These are phyloP conservation scores for Hipparchia sbordonii DNA, from an alignment of 2,888 invertebrate species.

Conservation along the genomic window DNA sequence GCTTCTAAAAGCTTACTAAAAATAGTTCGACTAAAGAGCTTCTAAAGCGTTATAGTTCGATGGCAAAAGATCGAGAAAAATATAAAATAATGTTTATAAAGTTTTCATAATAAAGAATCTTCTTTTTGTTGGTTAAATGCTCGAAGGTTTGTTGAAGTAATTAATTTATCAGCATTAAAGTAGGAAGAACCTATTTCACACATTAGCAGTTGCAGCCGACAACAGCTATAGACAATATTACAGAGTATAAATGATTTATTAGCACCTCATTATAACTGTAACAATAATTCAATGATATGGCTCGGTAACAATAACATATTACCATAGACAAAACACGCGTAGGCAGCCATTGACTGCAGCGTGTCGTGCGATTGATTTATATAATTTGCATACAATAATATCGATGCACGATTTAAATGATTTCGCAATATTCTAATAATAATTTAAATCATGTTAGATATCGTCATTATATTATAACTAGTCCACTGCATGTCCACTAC, in stretches of 20 bases:
- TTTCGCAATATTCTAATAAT: not conserved
- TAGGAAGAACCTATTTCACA: too few species aligned
- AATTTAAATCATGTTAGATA: not conserved
- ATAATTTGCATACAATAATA: conserved; percentile 20
- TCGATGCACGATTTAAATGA: conserved; percentile 3
- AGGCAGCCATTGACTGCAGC: conserved; percentile 6
- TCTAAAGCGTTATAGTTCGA: too few species aligned
- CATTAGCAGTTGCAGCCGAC: not conserved
- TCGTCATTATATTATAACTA: not conserved
- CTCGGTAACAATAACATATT: conserved; percentile 14
- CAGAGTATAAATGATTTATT: conserved; percentile 3
- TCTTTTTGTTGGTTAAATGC: too few species aligned
- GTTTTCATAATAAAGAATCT: too few species aligned
- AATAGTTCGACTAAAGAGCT: too few species aligned
- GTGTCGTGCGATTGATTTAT: conserved; percentile 9
- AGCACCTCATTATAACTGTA: conserved; percentile 15
- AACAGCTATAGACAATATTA: not conserved
- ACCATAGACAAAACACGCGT: conserved; percentile 14
- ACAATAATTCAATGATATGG: conserved; percentile 18
- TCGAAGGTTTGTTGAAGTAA: too few species aligned
- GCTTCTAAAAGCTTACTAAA: too few species aligned
- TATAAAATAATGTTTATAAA: too few species aligned
- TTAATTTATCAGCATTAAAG: not conserved
- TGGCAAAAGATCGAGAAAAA: too few species aligned
- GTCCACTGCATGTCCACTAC: too few species aligned